Conservation (phyloP, 2,797 vertebrate species). For the Oceanodroma leucorhoa region DNA sequence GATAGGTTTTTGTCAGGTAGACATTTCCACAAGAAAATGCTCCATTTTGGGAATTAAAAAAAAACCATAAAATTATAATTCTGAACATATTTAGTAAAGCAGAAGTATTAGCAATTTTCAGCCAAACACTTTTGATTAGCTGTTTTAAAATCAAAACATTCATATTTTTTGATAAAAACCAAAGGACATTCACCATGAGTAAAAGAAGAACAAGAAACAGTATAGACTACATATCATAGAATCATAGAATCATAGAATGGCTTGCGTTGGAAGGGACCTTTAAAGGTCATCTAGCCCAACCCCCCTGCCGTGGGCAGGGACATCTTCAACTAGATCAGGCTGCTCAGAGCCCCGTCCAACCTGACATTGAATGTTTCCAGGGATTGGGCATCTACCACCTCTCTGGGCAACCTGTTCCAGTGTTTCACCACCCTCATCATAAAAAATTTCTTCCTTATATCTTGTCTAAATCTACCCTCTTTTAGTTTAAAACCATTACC, state of each 20-base stretch:
- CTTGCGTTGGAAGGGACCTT: neutral
- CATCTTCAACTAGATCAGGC: neutral
- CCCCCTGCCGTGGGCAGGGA: neutral
- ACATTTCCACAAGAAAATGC: neutral
- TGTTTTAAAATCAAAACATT: neutral
- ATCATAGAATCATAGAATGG: neutral
- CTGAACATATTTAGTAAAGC: neutral
- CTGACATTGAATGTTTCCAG: neutral
- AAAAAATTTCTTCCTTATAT: neutral
- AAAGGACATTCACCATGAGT: neutral
- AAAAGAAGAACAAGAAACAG: neutral
- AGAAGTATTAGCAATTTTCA: neutral
- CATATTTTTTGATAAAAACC: accelerated
- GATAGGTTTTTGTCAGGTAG: neutral
- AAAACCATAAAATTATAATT: neutral
- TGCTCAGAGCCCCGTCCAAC: neutral
- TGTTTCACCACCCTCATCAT: neutral
- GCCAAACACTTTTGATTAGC: neutral
- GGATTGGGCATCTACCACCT: neutral
- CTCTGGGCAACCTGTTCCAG: neutral
- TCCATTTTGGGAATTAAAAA: neutral
- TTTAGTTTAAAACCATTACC: neutral
- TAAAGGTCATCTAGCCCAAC: neutral
- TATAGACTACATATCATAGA: neutral
- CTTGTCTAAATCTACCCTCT: neutral